Conservation (phyloP, 2,113 vertebrate genomes). For the Corythornis vintsioides region DNA sequence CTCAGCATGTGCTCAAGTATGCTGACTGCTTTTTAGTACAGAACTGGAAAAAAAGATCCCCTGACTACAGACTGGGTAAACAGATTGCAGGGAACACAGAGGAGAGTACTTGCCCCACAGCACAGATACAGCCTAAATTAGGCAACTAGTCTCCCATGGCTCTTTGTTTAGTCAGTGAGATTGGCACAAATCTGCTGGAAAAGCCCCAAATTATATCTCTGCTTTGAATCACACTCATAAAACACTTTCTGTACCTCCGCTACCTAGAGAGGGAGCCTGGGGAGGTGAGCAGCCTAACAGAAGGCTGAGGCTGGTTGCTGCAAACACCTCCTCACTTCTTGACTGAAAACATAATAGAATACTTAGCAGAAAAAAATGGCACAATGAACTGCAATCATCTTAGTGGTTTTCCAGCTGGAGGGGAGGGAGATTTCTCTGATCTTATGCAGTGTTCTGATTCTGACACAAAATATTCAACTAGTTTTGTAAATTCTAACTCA, state of each 20-base stretch:
- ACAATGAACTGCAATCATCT: neutral
- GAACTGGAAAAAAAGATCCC: neutral
- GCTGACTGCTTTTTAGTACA: neutral
- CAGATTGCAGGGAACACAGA: neutral
- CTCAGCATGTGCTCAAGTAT: neutral
- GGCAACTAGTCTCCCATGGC: neutral
- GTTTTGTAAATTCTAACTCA: neutral
- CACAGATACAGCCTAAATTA: neutral
- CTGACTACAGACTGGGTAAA: neutral
- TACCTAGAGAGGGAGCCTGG: neutral
- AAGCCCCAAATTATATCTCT: neutral
- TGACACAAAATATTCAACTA: neutral
- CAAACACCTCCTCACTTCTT: neutral
- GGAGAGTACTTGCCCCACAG: neutral
- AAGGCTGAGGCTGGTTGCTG: neutral
- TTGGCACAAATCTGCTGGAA: neutral
- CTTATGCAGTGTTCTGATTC: neutral
- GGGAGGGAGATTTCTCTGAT: neutral
- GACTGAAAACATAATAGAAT: neutral
- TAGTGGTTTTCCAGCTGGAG: neutral
- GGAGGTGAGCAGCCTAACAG: neutral
- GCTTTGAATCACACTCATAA: neutral
- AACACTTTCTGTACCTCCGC: neutral
- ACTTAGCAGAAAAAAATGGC: neutral
- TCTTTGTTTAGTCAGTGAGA: constrained; percentile 10